Conservation (phyloP, 2,797 vertebrate genomes). For the Mormyrops boulengeri region DNA sequence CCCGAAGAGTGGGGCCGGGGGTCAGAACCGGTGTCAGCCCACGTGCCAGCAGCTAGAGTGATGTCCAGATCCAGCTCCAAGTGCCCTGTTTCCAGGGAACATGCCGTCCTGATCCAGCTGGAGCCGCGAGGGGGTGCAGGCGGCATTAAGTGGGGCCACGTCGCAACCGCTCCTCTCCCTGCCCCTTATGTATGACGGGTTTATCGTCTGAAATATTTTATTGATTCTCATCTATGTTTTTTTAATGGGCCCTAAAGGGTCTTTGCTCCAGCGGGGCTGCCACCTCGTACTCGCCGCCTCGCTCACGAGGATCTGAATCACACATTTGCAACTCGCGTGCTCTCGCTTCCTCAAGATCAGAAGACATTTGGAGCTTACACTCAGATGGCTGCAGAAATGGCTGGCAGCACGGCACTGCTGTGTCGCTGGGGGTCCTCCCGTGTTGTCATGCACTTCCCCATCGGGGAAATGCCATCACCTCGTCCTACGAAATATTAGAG, state of each 20-base stretch:
- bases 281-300: background rate
- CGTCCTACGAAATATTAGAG: background rate
- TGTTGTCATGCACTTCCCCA: background rate
- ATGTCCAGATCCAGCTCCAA: background rate
- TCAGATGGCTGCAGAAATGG: background rate
- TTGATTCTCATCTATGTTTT: slow-evolving; percentile 8
- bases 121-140: background rate
- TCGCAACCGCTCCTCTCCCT: background rate
- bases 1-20: background rate
- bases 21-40: background rate
- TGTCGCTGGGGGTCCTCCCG: background rate
- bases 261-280: background rate
- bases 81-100: background rate
- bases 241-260: background rate
- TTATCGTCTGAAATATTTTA: background rate
- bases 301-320: slow-evolving; percentile 4
- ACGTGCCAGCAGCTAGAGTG: background rate
- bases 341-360: background rate
- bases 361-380: background rate
- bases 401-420: background rate
- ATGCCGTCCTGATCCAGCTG: background rate
- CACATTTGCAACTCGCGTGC: background rate
- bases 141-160: background rate
- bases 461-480: background rate
- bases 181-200: background rate